Evolutionary conservation across 1,140 invertebrate species (phyloP), one percentile per base, ranked within the genome.

Genomic region (honey bee (Apis mellifera)): DNA sequence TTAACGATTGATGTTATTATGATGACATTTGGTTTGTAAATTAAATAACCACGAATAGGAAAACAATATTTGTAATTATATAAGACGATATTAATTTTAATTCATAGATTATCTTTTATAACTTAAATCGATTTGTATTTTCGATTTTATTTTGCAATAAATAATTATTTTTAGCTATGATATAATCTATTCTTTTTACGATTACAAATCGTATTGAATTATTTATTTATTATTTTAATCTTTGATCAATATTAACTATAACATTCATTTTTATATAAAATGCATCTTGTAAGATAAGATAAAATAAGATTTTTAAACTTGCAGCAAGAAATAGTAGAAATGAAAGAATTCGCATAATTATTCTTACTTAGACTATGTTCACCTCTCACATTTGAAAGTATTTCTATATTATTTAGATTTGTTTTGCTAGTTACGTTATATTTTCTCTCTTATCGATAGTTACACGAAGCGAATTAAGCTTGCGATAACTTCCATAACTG

Each of bases 391-490:
- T 64, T 64, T 32, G 26, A 64, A 64, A 64, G 59, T 62, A 62
- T 64, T 71, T 71, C 9, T 23, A 9, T 26, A 8, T 23, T 42
- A 15, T 50, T 42, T 19, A 21, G 9, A 26, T 32, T 26, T 13
- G 69, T 55, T 55, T 54, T 23, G 2, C 17, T 4, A 3, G 23
- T 32, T 71, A 57, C 12, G 3, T 50, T 50, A 55, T 8, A 42
- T 32, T 64, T 64, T 57, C 52, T 59, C 48, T 50, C 11, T 75
- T 75, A 75, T 62, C 73, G 57, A 23, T 62, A 21, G 42, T 48
- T 26, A n/a, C 13, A 19, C 55, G 15, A 21, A 9, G 13, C n/a
- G 42, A 50, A 50, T 75, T 32, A 55, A 55, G 52, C 52, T 17
- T 9, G 7, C 19, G 60, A 54, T 76, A 76, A 48, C 0, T 42